These are phyloP conservation scores for Molorchus minor DNA, from an alignment of 2,888 invertebrate species.

Conservation along the genomic window DNA sequence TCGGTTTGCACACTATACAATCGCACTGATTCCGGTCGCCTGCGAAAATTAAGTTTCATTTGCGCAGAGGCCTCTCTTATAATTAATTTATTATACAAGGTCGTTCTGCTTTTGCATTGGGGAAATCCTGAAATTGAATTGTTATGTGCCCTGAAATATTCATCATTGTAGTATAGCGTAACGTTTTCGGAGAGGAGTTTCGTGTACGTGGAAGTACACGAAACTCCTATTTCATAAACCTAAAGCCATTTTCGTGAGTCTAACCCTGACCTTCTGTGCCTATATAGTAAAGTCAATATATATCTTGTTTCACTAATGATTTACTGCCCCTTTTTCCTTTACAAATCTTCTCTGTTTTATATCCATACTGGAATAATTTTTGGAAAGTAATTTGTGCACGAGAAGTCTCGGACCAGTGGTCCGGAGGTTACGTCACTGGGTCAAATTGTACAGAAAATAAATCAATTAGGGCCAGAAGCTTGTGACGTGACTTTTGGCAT, in stretches of 20 bases:
- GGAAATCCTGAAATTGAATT: slow-evolving; percentile 23
- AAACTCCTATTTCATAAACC: background rate
- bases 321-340: background rate
- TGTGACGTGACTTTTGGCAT: background rate
- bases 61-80: slow-evolving; percentile 5
- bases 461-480: too few species aligned
- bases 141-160: slow-evolving; percentile 15
- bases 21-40: background rate
- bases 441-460: background rate
- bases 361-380: background rate
- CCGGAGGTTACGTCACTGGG: background rate
- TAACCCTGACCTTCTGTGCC: background rate
- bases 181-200: background rate
- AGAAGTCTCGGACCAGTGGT: background rate
- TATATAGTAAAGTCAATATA: background rate
- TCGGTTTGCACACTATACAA: slow-evolving; percentile 14
- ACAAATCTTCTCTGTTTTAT: too few species aligned
- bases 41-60: slow-evolving; percentile 13
- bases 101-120: slow-evolving; percentile 19
- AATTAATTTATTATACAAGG: slow-evolving; percentile 22
- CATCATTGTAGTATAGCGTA: background rate
- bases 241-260: background rate
- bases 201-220: background rate
- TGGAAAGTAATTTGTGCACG: background rate
- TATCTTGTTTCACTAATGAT: background rate